phyloP scores from a whole-genome alignment of 2,113 vertebrate species.

The Thunnus thynnus region DNA sequence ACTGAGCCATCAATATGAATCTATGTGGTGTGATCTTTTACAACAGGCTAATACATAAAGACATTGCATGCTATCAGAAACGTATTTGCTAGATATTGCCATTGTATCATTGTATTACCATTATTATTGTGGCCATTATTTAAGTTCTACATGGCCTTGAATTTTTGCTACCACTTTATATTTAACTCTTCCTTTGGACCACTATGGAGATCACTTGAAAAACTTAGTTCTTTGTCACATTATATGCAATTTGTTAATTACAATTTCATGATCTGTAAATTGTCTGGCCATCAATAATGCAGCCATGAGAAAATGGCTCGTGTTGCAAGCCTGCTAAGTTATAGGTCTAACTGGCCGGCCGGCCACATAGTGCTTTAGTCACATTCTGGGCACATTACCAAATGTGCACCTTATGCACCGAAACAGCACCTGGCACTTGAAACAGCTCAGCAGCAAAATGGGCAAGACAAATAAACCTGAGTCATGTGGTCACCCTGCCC shows the following conservation, averaged over 20 bases:
- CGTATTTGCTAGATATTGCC: conserved; percentile 30
- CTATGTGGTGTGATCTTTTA: conserved; percentile 49
- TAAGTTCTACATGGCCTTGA: conserved; percentile 35
- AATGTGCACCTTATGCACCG: conserved; percentile 47
- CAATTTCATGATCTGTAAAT: conserved; percentile 74
- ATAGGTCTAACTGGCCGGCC: conserved; percentile 10
- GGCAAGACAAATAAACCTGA: conserved; percentile 62
- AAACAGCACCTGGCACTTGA: conserved; percentile 55
- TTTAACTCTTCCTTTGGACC: conserved; percentile 56
- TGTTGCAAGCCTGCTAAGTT: conserved; percentile 54
- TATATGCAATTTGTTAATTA: conserved; percentile 73
- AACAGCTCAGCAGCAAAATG: conserved; percentile 43
- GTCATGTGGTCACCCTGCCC: conserved; percentile 65
- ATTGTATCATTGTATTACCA: conserved; percentile 36
- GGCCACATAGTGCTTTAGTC: conserved; percentile 3
- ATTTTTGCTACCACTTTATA: conserved; percentile 21
- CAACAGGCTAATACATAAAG: conserved; percentile 34
- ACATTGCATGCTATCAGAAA: conserved; percentile 55
- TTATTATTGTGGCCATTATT: conserved; percentile 54
- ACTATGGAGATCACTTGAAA: conserved; percentile 76
- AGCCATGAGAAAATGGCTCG: conserved; percentile 60
- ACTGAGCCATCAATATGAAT: conserved; percentile 67
- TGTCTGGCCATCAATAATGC: conserved; percentile 70
- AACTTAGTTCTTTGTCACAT: conserved; percentile 49
- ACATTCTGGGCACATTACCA: conserved; percentile 42